phyloP scores from a whole-genome alignment of 2,797 vertebrate species.

The Helicolenus hilgendorfi region DNA sequence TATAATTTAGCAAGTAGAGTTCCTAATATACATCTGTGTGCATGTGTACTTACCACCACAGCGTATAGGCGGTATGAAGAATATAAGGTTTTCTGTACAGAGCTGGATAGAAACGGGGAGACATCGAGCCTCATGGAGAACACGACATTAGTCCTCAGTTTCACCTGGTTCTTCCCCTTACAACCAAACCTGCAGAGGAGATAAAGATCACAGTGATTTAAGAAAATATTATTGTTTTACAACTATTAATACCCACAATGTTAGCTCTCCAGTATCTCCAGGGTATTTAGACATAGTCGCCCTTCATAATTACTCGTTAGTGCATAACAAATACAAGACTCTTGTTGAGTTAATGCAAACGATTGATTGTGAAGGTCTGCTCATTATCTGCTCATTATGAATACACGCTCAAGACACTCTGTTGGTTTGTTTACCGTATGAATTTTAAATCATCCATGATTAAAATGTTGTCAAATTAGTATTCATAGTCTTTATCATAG shows the following conservation, averaged over 20 bases:
- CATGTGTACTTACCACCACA: slow-evolving; percentile 90
- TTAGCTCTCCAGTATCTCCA: neutral
- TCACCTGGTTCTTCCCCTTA: slow-evolving; percentile 89
- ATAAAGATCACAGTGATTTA: neutral
- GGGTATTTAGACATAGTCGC: neutral
- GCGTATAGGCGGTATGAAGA: slow-evolving; percentile 91
- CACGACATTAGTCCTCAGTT: slow-evolving; percentile 89
- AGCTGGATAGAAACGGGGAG: slow-evolving; percentile 86
- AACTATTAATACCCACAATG: neutral
- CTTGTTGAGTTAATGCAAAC: neutral
- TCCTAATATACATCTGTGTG: neutral
- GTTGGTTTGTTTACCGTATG: neutral
- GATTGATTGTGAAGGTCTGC: neutral
- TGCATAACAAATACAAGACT: neutral
- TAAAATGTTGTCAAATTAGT: neutral
- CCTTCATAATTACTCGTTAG: neutral
- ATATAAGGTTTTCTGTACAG: slow-evolving; percentile 72
- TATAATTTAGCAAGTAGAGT: neutral
- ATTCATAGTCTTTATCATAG: neutral
- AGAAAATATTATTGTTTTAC: neutral
- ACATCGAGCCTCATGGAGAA: slow-evolving; percentile 91
- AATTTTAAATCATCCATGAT: neutral
- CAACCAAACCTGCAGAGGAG: slow-evolving; percentile 90
- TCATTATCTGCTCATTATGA: neutral
- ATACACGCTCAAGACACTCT: neutral